Evolutionary conservation across 2,113 vertebrate genomes (phyloP).

Genomic region (Azemiops feae): DNA sequence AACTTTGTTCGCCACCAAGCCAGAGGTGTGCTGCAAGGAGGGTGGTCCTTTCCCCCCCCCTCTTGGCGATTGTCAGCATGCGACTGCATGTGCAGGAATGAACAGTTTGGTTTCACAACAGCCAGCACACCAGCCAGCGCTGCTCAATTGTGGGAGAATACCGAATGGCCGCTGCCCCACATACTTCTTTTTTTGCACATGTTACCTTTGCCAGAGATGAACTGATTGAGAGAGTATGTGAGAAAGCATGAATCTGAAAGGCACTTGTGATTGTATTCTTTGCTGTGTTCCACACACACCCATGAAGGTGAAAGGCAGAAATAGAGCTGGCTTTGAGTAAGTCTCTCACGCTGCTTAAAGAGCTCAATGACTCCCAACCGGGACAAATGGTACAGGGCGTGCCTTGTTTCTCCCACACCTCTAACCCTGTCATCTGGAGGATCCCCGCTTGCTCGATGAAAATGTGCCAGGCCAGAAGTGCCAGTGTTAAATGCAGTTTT

Average conservation of each 20-base stretch:
- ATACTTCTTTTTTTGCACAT: not conserved
- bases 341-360: conserved; percentile 2
- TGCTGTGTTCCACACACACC: not conserved
- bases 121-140: not conserved
- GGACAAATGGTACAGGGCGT: conserved; percentile 11
- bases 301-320: not conserved
- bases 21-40: not conserved
- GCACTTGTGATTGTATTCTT: not conserved
- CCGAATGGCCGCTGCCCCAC: not conserved
- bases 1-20: not conserved
- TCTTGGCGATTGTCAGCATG: not conserved
- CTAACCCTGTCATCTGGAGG: not conserved
- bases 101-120: not conserved
- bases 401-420: not conserved
- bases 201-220: not conserved
- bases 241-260: not conserved
- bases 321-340: not conserved
- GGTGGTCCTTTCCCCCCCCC: not conserved
- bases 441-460: not conserved
- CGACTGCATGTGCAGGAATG: not conserved
- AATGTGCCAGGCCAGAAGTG: not conserved
- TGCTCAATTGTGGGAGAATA: not conserved
- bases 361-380: not conserved
- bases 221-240: not conserved
- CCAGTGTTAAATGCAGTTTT: not conserved